Evolutionary conservation across 1,140 invertebrate species (phyloP), one percentile per base, ranked within the genome.

Genomic region (Calosoma granatense): DNA sequence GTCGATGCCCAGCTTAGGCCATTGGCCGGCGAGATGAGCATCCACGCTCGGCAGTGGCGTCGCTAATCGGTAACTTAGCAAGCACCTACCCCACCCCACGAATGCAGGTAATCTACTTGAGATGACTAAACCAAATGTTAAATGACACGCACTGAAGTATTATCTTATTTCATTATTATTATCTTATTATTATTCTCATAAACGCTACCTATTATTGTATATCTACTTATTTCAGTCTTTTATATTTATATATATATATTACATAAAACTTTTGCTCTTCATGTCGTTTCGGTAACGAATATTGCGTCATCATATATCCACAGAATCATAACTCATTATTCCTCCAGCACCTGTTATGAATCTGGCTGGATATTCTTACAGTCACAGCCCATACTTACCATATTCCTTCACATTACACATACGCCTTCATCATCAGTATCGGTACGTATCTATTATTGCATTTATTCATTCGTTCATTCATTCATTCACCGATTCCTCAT

Each of bases 1-100:
- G 20, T 12, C 51, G 22, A 39, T 21, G 51, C 20, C 14, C 51
- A 41, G 12, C 23, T 3, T 2, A 19, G 22, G 30, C 53, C 23
- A 54, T 54, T 12, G 30, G 26, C n/a, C 63, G 64, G 62, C 65
- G 65, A 65, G 59, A 63, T 56, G 58, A 61, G 58, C 56, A 63
- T 57, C n/a, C n/a, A n/a, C n/a, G n/a, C n/a, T n/a, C 26, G 26
- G 26, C 26, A 36, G 26, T 36, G 26, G 26, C 26, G 6, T 36
- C 26, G 26, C 26, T 36, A 9, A 36, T 36, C 15, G 41, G 41
- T 47, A 47, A 47, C 41, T 47, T 47, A 11, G 41, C 21, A 54
- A 20, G 20, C n/a, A 54, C 21, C 53, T 12, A 54, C 21, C 53
- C 21, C 14, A 20, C 21, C 23, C 21, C 23, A 54, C 53, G 21